A percentile compares a stretch with the other conserved stretches of the same genome.
phyloP scores from a whole-genome alignment of 2,888 invertebrate genomes.

The Entomobrya proxima region DNA sequence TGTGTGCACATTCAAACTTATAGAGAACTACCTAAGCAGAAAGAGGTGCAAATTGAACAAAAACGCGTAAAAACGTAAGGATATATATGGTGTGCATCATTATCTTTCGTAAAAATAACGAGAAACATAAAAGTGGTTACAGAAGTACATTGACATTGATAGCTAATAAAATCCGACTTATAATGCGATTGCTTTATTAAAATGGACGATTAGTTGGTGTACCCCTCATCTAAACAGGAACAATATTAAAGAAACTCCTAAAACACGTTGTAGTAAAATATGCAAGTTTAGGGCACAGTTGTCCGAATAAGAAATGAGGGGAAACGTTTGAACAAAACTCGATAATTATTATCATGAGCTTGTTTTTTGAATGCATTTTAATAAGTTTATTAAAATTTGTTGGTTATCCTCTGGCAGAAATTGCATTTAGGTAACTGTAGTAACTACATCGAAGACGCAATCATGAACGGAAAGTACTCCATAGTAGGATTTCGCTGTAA shows the following conservation, averaged over 20 bases:
- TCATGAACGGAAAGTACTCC: too few species aligned
- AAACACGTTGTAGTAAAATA: too few species aligned
- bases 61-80: background rate
- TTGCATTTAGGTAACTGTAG: too few species aligned
- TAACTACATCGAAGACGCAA: too few species aligned
- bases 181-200: too few species aligned
- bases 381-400: conserved; percentile 31
- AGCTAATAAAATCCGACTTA: conserved; percentile 26
- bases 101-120: conserved; percentile 10
- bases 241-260: too few species aligned
- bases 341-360: conserved; percentile 50
- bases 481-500: too few species aligned
- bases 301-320: conserved; percentile 37
- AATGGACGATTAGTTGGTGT: too few species aligned
- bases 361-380: conserved; percentile 49
- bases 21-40: background rate
- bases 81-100: conserved; percentile 21
- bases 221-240: too few species aligned
- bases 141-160: conserved; percentile 16
- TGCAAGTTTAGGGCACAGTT: too few species aligned
- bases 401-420: background rate
- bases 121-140: conserved; percentile 16
- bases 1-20: conserved; percentile 1
- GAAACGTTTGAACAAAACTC: background rate
- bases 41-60: conserved; percentile 6